Evolutionary conservation across 2,888 invertebrate genomes (phyloP), one percentile per base, ranked within the genome.

Genomic region (Drosophila pseudotalamancana): DNA sequence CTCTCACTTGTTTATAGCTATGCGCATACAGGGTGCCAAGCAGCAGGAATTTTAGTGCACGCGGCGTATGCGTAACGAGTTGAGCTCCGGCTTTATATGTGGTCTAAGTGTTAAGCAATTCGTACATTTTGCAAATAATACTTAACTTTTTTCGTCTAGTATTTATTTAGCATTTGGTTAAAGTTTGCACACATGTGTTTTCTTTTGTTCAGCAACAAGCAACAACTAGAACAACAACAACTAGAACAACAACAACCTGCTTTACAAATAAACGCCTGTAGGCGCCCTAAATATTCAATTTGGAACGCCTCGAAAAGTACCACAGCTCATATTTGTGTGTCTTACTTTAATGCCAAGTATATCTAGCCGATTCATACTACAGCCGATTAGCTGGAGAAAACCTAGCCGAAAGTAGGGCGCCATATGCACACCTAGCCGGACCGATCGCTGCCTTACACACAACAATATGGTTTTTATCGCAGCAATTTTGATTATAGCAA

Each of bases 401-500:
- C 68, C 67, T 49, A 72, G 14, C 42, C 4, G 25, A 62, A 76
- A 76, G 59, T 81, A 87, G 81, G 82, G 85, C 81, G 65, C 82
- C 87, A 87, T 74, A 71, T 85, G 86, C 67, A 65, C 77, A 80
- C 80, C 80, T 83, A 62, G 62, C 37, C 62, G 42, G 45, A 61
- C 64, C 53, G 12, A n/a, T n/a, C n/a, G n/a, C n/a, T n/a, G 34
- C n/a, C 35, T 57, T 78, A 48, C 31, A 25, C 51, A 65, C 39
- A 71, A 87, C 88, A 87, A 83, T 83, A 86, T 83, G 83, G 83
- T 76, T 76, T 87, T 88, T 86, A 88, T 83, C 83, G 86, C 43
- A 59, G 9, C 49, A 69, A 42, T 53, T 61, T 68, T 77, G 86
- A 85, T 77, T 86, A 85, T 87, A 78, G 79, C 64, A 65, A 78